Evolutionary conservation across 2,888 invertebrate genomes (phyloP).

Genomic region (Lasioglossum oenotherae): DNA sequence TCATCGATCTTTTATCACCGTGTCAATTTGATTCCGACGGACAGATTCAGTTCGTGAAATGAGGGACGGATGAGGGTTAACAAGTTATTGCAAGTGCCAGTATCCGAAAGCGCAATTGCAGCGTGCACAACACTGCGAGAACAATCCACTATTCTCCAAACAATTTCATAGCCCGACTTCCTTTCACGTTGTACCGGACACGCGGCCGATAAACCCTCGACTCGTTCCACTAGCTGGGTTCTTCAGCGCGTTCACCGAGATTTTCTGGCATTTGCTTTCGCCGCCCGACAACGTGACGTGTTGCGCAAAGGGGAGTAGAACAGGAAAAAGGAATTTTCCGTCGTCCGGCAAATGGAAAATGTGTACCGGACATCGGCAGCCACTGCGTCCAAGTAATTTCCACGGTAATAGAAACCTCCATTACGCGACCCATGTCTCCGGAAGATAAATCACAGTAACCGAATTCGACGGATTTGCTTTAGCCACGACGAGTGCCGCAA

Average conservation of each 20-base stretch:
- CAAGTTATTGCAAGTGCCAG: not conserved
- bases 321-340: constrained; percentile 22
- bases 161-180: constrained; percentile 11
- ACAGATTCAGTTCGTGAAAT: too few species aligned
- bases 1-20: too few species aligned
- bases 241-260: constrained; percentile 2
- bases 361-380: constrained; percentile 32
- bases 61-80: not conserved
- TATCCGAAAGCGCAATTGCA: not conserved
- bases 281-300: constrained; percentile 7
- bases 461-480: constrained; percentile 22
- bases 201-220: constrained; percentile 33
- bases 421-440: not conserved
- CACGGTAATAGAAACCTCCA: not conserved
- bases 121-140: not conserved
- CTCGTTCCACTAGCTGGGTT: constrained; percentile 21
- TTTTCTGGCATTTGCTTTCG: constrained; percentile 18
- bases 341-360: constrained; percentile 38
- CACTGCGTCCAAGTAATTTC: constrained; percentile 42
- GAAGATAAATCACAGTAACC: constrained; percentile 1
- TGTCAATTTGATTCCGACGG: too few species aligned
- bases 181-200: not conserved
- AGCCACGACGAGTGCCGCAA: not conserved
- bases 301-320: not conserved
- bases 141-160: not conserved